A percentile compares a stretch with the other conserved stretches of the same genome.
These are phyloP conservation scores for Mormyrus proboscirostris DNA, from an alignment of 2,797 vertebrate species.

Conservation along the genomic window DNA sequence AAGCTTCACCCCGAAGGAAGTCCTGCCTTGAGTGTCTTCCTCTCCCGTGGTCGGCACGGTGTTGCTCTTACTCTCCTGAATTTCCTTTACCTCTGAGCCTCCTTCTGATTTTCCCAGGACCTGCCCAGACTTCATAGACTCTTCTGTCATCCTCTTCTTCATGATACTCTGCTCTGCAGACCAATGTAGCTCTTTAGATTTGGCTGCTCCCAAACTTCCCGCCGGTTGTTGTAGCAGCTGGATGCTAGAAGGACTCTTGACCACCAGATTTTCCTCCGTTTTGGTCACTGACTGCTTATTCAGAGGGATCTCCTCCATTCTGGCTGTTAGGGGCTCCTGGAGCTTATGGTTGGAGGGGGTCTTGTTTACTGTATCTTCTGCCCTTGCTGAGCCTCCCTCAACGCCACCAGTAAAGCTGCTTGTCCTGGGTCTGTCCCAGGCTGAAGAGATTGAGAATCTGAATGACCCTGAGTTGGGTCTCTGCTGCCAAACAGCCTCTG, in stretches of 20 bases:
- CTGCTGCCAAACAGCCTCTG: slow-evolving; percentile 36
- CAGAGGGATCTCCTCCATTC: slow-evolving; percentile 45
- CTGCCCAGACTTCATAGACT: background rate
- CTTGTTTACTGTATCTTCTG: slow-evolving; percentile 32
- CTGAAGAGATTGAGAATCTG: slow-evolving; percentile 63
- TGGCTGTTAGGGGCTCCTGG: slow-evolving; percentile 33
- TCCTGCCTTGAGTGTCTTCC: slow-evolving; percentile 52
- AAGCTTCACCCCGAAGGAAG: slow-evolving; percentile 77
- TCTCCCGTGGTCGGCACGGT: background rate
- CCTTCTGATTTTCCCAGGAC: slow-evolving; percentile 23
- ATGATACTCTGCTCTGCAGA: slow-evolving; percentile 35
- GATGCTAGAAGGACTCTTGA: slow-evolving; percentile 33
- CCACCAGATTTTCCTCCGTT: slow-evolving; percentile 19
- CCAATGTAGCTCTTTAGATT: slow-evolving; percentile 44
- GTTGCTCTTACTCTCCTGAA: slow-evolving; percentile 33
- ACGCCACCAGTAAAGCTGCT: slow-evolving; percentile 56
- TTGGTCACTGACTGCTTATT: slow-evolving; percentile 27
- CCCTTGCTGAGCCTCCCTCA: slow-evolving; percentile 44
- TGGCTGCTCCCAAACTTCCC: slow-evolving; percentile 47
- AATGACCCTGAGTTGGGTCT: slow-evolving; percentile 49
- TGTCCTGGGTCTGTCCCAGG: slow-evolving; percentile 58
- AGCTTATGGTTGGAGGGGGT: slow-evolving; percentile 27
- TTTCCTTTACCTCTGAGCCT: slow-evolving; percentile 44
- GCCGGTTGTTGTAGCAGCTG: slow-evolving; percentile 30
- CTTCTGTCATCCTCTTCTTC: slow-evolving; percentile 38